Evolutionary conservation across 1,140 invertebrate species (phyloP).

Genomic region (Parasteatoda tepidariorum): DNA sequence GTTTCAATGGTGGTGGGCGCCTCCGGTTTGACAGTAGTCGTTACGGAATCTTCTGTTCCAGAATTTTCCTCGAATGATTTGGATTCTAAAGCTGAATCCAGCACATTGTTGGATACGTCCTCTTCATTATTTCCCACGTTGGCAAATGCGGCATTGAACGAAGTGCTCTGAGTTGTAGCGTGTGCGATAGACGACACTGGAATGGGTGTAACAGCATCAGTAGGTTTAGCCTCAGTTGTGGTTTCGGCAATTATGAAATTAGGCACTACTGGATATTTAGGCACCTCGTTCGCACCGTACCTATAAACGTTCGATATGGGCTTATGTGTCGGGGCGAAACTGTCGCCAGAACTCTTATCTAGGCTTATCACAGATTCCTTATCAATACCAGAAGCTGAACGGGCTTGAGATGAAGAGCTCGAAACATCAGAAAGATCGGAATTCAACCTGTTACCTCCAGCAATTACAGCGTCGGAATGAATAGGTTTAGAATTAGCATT

Average conservation of each 20-base stretch:
- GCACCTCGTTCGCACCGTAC: slow-evolving; percentile 54
- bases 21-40: slow-evolving; percentile 20
- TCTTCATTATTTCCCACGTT: not conserved
- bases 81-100: not conserved
- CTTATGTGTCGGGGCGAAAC: not conserved
- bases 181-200: not conserved
- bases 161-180: not conserved
- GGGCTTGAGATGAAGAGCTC: not conserved
- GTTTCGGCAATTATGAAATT: slow-evolving; percentile 21
- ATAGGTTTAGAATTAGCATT: not conserved
- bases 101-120: slow-evolving; percentile 18
- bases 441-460: not conserved
- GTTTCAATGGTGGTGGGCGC: slow-evolving; percentile 35
- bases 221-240: not conserved
- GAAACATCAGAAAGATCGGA: too few species aligned
- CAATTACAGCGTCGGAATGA: not conserved
- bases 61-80: slow-evolving; percentile 8
- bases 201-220: not conserved
- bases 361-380: not conserved
- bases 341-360: not conserved
- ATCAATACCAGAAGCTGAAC: not conserved
- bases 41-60: not conserved
- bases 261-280: slow-evolving; percentile 38
- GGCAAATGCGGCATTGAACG: not conserved
- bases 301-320: slow-evolving; percentile 48